Base-by-base conservation (phyloP, 2,888 invertebrate species). In the Rhagonycha fulva region DNA sequence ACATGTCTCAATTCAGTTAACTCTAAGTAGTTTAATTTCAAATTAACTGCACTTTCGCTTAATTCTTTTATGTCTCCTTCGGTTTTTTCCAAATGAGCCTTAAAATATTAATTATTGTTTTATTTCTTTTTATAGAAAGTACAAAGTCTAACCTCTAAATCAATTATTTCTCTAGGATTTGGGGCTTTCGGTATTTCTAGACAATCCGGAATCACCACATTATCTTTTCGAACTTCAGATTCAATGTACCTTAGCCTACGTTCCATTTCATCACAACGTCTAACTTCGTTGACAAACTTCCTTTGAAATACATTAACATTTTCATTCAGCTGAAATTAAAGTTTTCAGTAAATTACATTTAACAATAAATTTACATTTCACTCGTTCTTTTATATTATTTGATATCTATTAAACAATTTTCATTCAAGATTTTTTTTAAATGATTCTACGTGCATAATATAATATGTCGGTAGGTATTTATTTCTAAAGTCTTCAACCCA, bases 61-160 rank as follows among this genome's bases (percentile, higher is more conserved):
- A 99, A 91, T 88, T 98, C 98, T 72, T 96, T 91, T 81, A 99
- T 94, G 88, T 99, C 98, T 82, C 95, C 95, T 88, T 99, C 98
- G 23, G 97, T 95, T 89, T 98, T 97, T 88, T 99, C 98, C 86
- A 98, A 92, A 82, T 97, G 96, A 0, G 96, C 95, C 92, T 96
- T 47, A 67, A 68, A 71, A 68, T 32, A 30, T 62, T 47, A 47
- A 70, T 30, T 11, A 10, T 23, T 66, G n/a, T 14, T 24, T n/a
- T 66, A 61, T 5, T 5, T 12, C 12, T 24, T 24, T n/a, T 14
- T 66, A 1, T 12, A 23, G 12, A 24, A 66, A 68, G 9, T 71
- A 9, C 14, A 23, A 62, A 61, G 71, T 62, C 30, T 85, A 85
- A 94, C 95, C 92, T 96, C 96, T 81, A 97, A 90, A 87, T 97